Conservation (phyloP, 30 jellyfish, hydroid and myxozoan species). For the Haliclystus octoradiatus region DNA sequence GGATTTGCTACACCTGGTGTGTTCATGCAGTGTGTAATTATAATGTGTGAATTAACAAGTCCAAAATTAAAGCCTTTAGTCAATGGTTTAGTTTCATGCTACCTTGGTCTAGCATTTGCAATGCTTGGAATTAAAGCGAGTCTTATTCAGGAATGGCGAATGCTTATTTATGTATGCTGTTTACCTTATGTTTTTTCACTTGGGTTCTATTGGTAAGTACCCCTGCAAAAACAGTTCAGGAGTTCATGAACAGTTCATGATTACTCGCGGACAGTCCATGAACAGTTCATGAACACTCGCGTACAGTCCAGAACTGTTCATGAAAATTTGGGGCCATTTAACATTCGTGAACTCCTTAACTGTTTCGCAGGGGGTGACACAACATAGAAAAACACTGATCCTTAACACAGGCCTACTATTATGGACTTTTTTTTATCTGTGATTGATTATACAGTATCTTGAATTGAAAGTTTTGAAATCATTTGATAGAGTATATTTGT, state of each 20-base stretch:
- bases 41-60: conserved; percentile 30
- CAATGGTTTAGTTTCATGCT: conserved; percentile 26
- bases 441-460: too few species aligned
- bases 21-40: conserved; percentile 10
- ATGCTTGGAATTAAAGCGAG: conserved; percentile 41
- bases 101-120: conserved; percentile 34
- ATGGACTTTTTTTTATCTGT: too few species aligned
- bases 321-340: neutral
- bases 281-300: too few species aligned
- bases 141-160: conserved; percentile 43
- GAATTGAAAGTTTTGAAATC: too few species aligned
- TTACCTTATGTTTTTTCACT: conserved; percentile 9
- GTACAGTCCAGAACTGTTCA: too few species aligned
- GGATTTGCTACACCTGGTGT: conserved; percentile 53
- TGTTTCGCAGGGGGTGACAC: too few species aligned
- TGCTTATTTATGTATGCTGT: conserved; percentile 3
- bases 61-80: conserved; percentile 49
- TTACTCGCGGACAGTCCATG: too few species aligned
- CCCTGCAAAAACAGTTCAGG: neutral
- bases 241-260: neutral
- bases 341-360: neutral
- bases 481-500: too few species aligned
- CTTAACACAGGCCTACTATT: too few species aligned
- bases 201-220: conserved; percentile 33
- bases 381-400: too few species aligned